Conservation (phyloP, 2,888 invertebrate species). For the Cryptocheilus praepositus region DNA sequence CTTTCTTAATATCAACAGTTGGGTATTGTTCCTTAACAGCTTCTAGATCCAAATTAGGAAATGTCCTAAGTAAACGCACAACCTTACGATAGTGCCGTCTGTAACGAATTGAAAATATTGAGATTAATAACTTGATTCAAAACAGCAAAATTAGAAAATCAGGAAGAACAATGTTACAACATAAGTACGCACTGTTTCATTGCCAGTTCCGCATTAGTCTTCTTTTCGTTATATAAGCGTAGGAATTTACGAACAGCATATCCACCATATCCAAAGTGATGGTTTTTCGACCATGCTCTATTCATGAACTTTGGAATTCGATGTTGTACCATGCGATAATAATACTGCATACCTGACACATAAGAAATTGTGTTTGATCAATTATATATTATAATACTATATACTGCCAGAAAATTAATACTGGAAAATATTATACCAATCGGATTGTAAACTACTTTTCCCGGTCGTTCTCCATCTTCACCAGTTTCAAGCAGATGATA, state of each 20-base stretch:
- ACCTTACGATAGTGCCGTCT: slow-evolving; percentile 68
- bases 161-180: too few relatives aligned
- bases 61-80: slow-evolving; percentile 78
- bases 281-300: slow-evolving; percentile 79
- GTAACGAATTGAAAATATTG: slow-evolving; percentile 40
- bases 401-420: too few relatives aligned
- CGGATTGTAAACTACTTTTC: slow-evolving; percentile 77
- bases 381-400: too few relatives aligned
- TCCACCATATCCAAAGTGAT: slow-evolving; percentile 78
- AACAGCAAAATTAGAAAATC: too few relatives aligned
- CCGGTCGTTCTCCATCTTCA: slow-evolving; percentile 86
- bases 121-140: too few relatives aligned
- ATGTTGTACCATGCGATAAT: slow-evolving; percentile 78
- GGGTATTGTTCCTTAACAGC: slow-evolving; percentile 85
- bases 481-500: slow-evolving; percentile 94
- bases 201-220: slow-evolving; percentile 67
- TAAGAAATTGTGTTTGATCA: slow-evolving; percentile 3
- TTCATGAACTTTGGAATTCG: slow-evolving; percentile 82
- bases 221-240: slow-evolving; percentile 82
- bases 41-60: slow-evolving; percentile 85
- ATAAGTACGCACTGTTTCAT: too few relatives aligned
- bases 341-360: slow-evolving; percentile 65
- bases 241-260: slow-evolving; percentile 81
- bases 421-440: slow-evolving; percentile 75
- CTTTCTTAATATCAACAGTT: slow-evolving; percentile 83